Percentiles rank a stretch among this genome's conserved stretches.
Conservation (phyloP, 2,888 invertebrate genomes). For the Tipula unca region DNA sequence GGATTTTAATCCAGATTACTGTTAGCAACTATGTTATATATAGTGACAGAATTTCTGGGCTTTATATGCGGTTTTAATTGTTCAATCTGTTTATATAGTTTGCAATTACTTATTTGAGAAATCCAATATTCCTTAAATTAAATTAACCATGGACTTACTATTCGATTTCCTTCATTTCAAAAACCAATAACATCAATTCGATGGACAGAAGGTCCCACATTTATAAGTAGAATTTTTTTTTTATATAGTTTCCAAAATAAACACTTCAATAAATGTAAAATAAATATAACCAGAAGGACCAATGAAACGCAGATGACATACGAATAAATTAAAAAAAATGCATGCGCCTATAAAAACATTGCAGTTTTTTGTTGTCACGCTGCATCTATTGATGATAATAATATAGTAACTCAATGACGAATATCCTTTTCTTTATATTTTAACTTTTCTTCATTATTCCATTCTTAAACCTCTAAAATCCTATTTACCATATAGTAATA, state of each 20-base stretch:
- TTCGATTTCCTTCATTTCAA: not conserved
- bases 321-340: not conserved
- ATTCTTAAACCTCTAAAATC: not conserved
- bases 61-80: no score
- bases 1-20: no score
- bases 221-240: not conserved
- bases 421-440: slow-evolving; percentile 4
- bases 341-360: not conserved
- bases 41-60: no score
- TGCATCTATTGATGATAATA: not conserved
- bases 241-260: not conserved
- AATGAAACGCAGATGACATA: not conserved
- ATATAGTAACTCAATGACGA: not conserved
- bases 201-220: not conserved
- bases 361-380: not conserved
- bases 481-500: not conserved
- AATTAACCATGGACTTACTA: not conserved
- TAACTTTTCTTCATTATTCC: not conserved
- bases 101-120: no score
- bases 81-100: no score
- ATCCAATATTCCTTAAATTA: not conserved
- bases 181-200: not conserved
- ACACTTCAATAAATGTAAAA: not conserved
- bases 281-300: not conserved
- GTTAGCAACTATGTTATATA: no score